phyloP scores from a whole-genome alignment of 1,140 invertebrate species.

The Frieseomelitta varia region DNA sequence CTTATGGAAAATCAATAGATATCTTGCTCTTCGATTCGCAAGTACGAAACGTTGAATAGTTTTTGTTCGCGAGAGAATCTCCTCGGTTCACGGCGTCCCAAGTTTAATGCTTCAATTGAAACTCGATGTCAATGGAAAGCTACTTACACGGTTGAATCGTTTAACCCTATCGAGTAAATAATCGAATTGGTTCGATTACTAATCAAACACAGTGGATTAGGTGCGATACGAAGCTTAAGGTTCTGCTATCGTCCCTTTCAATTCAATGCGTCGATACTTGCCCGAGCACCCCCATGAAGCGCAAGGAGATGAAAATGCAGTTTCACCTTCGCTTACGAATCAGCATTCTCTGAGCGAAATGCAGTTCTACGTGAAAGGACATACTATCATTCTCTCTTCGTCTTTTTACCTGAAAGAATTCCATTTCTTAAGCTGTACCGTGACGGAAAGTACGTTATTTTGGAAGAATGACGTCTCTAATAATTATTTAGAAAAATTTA shows the following conservation, averaged over 20 bases:
- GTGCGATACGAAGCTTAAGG: constrained; percentile 9
- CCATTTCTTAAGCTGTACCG: background rate
- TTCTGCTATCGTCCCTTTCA: background rate
- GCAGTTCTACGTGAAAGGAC: background rate
- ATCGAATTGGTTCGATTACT: constrained; percentile 18
- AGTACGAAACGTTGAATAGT: too few species aligned
- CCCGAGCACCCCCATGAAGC: background rate
- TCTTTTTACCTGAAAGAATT: background rate
- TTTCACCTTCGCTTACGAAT: constrained; percentile 5
- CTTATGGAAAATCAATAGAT: too few species aligned
- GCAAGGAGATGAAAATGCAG: background rate
- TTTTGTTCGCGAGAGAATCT: too few species aligned
- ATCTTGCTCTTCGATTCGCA: too few species aligned
- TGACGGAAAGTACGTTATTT: too few species aligned
- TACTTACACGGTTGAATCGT: constrained; percentile 3
- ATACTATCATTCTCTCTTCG: background rate
- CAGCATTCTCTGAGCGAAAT: background rate
- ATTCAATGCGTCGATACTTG: constrained; percentile 17
- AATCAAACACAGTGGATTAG: constrained; percentile 25
- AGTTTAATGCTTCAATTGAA: background rate
- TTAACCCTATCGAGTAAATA: constrained; percentile 15
- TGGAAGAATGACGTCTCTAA: too few species aligned
- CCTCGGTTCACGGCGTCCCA: too few species aligned
- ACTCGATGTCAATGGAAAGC: background rate
- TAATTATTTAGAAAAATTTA: too few species aligned